Conservation (phyloP, 2,797 vertebrate genomes). For the Pampus argenteus region DNA sequence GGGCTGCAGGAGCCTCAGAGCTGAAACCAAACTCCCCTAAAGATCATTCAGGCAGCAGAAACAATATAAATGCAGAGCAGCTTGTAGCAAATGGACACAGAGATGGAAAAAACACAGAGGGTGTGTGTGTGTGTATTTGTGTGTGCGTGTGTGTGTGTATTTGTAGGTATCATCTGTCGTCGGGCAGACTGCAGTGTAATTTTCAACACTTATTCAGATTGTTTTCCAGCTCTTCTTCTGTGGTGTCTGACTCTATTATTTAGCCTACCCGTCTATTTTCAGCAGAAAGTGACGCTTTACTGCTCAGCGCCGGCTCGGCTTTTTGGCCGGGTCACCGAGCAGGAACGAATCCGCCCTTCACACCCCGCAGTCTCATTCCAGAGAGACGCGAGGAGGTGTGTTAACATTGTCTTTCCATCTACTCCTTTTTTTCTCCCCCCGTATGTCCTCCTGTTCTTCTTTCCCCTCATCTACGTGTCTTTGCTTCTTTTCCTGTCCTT, state of each 20-base stretch:
- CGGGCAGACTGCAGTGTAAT: slow-evolving; percentile 49
- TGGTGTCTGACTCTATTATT: slow-evolving; percentile 65
- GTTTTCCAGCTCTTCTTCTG: slow-evolving; percentile 54
- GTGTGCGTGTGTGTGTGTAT: neutral
- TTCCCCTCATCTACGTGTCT: neutral
- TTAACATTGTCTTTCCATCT: slow-evolving; percentile 31
- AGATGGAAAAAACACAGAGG: slow-evolving; percentile 19
- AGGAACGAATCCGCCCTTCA: slow-evolving; percentile 60
- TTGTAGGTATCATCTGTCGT: slow-evolving; percentile 26
- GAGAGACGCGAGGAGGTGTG: slow-evolving; percentile 38
- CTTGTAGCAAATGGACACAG: slow-evolving; percentile 53
- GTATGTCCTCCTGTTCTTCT: neutral
- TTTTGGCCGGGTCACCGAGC: slow-evolving; percentile 50
- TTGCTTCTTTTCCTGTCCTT: no score
- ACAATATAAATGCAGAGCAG: slow-evolving; percentile 79
- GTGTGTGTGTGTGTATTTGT: slow-evolving; percentile 8
- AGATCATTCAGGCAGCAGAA: slow-evolving; percentile 64
- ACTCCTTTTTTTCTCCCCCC: neutral
- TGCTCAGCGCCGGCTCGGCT: slow-evolving; percentile 29
- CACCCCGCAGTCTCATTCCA: slow-evolving; percentile 56
- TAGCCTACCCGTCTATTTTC: slow-evolving; percentile 45
- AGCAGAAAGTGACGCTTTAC: slow-evolving; percentile 38
- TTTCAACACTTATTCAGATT: slow-evolving; percentile 67
- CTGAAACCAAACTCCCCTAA: slow-evolving; percentile 41
- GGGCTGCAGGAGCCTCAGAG: slow-evolving; percentile 11